A percentile compares a stretch with the other conserved stretches of the same genome.
These are phyloP conservation scores for Bombus polaris DNA, from an alignment of 1,140 invertebrate genomes.

Conservation along the genomic window DNA sequence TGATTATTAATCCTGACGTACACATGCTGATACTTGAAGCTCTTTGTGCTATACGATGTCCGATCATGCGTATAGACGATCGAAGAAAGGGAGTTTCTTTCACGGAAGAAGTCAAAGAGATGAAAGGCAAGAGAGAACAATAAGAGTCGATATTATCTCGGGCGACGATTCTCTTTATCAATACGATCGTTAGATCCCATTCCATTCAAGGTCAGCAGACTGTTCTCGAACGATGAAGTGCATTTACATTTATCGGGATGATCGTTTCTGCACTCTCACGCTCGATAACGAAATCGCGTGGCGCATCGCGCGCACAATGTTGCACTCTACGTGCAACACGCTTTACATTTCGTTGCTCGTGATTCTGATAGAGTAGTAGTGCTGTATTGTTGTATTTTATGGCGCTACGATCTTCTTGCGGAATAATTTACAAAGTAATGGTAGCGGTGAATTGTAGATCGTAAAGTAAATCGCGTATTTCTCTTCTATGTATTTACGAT, in stretches of 20 bases:
- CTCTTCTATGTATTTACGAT: neutral
- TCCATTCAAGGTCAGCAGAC: constrained; percentile 6
- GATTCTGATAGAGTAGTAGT: neutral
- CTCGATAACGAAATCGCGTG: constrained; percentile 18
- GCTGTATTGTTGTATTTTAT: neutral
- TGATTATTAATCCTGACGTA: neutral
- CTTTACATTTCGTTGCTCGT: neutral
- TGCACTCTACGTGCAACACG: neutral
- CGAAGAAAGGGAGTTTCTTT: neutral
- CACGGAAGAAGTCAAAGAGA: neutral
- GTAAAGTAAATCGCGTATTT: neutral
- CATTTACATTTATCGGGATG: constrained; percentile 14
- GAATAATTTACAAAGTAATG: neutral
- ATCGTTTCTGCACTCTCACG: neutral
- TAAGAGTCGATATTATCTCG: neutral
- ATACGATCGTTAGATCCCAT: constrained; percentile 17
- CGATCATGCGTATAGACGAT: neutral
- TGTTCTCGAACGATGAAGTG: neutral
- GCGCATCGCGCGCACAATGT: neutral
- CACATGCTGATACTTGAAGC: neutral
- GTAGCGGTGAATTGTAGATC: neutral
- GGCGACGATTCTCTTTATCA: constrained; percentile 25
- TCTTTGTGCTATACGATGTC: neutral
- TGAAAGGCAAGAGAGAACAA: neutral
- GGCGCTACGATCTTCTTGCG: too few species aligned